These are phyloP conservation scores for Xerus inauris DNA, from an alignment of 2,113 vertebrate genomes.

Conservation along the genomic window DNA sequence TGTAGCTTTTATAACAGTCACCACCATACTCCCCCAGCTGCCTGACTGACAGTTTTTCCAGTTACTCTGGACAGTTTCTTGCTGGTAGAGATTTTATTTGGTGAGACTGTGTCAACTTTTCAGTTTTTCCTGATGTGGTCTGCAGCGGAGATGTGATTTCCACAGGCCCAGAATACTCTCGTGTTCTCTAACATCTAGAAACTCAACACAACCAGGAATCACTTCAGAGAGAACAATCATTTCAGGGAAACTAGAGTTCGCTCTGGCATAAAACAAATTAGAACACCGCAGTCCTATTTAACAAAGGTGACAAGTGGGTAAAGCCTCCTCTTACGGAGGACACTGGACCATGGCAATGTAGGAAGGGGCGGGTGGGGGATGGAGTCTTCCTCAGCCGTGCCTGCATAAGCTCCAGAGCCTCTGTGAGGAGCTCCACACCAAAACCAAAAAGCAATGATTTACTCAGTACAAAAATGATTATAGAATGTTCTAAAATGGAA, in stretches of 20 bases:
- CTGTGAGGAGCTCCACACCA: not conserved
- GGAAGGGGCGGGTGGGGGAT: too few species aligned
- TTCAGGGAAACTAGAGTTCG: not conserved
- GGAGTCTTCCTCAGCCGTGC: not conserved
- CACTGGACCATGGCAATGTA: not conserved
- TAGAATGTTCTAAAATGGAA: not conserved
- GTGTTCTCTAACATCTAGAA: conserved; percentile 58
- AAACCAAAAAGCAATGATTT: not conserved
- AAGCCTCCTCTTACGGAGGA: not conserved
- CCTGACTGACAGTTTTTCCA: not conserved
- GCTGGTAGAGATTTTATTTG: not conserved
- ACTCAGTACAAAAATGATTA: not conserved
- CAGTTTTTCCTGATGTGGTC: not conserved
- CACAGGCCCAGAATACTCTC: not conserved
- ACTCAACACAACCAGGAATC: not conserved
- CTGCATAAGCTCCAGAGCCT: not conserved
- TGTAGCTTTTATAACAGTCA: not conserved
- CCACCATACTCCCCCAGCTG: not conserved
- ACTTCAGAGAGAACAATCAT: conserved; percentile 31
- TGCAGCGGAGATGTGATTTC: not conserved
- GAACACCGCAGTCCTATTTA: not conserved
- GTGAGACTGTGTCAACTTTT: not conserved
- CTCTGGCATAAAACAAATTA: not conserved
- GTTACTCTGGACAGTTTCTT: not conserved
- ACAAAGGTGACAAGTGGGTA: not conserved